Conservation (phyloP, 1,140 invertebrate species). For the Cyclina sinensis region DNA sequence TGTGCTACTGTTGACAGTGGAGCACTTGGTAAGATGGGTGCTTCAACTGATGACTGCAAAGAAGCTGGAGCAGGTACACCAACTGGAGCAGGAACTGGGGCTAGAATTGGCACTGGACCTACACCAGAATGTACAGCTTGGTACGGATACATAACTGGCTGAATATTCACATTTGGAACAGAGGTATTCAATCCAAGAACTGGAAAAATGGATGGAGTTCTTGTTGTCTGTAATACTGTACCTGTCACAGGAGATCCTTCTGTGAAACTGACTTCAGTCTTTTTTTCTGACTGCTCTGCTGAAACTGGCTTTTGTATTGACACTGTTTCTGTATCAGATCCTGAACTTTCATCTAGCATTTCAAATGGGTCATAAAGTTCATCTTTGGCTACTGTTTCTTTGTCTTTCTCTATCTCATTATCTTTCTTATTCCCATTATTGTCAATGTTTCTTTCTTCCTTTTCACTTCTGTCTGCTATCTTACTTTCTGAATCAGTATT, state of each 20-base stretch:
- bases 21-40: not conserved
- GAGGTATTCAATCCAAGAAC: not conserved
- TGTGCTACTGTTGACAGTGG: not conserved
- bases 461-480: not conserved
- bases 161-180: not conserved
- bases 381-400: not conserved
- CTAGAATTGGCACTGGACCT: not conserved
- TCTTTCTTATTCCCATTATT: not conserved
- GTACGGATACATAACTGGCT: slow-evolving; percentile 25
- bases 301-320: not conserved
- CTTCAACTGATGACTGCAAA: not conserved
- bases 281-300: not conserved
- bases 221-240: not conserved
- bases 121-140: not conserved
- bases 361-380: slow-evolving; percentile 62
- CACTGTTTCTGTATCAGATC: not conserved
- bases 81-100: not conserved
- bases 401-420: not conserved
- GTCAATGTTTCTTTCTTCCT: not conserved
- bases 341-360: slow-evolving; percentile 13
- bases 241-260: not conserved
- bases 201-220: not conserved
- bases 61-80: slow-evolving; percentile 6
- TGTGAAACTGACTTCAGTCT: too few relatives aligned
- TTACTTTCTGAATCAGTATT: too few relatives aligned